phyloP scores from a whole-genome alignment of 2,797 vertebrate genomes.

The Enteromius paludinosus region DNA sequence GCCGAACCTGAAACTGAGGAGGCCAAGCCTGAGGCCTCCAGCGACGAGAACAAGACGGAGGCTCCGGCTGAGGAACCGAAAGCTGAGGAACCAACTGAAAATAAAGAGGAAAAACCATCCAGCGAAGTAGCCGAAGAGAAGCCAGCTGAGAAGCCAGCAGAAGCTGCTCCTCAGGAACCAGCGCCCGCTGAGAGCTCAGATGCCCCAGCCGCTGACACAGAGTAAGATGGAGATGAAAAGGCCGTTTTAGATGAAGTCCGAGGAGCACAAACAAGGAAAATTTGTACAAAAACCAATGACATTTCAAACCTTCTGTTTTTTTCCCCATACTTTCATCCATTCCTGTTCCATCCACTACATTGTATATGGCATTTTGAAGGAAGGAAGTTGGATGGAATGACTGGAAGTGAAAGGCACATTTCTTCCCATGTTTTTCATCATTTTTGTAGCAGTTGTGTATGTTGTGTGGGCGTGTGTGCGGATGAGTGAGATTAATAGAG shows the following conservation, averaged over 20 bases:
- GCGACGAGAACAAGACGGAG: constrained; percentile 72
- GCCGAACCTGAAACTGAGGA: constrained; percentile 71
- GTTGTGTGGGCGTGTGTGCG: constrained; percentile 67
- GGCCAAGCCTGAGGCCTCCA: constrained; percentile 73
- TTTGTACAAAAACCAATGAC: constrained; percentile 98
- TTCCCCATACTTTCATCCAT: constrained; percentile 72
- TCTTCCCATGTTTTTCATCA: constrained; percentile 72
- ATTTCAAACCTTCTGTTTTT: constrained; percentile 82
- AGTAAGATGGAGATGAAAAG: constrained; percentile 82
- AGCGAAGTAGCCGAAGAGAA: constrained; percentile 66
- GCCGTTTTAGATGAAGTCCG: constrained; percentile 90
- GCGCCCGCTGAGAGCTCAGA: constrained; percentile 62
- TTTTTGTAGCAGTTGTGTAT: constrained; percentile 78
- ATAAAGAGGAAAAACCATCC: constrained; percentile 63
- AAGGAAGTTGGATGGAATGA: constrained; percentile 69
- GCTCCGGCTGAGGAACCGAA: constrained; percentile 65
- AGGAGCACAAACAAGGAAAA: constrained; percentile 92
- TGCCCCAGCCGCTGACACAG: constrained; percentile 64
- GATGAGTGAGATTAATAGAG: constrained; percentile 55
- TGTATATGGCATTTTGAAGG: constrained; percentile 66
- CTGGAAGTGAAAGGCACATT: constrained; percentile 68
- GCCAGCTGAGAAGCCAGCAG: constrained; percentile 82
- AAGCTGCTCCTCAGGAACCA: constrained; percentile 79
- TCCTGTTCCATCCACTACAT: constrained; percentile 70
- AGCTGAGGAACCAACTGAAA: constrained; percentile 66